Conservation (phyloP, 2,113 vertebrate species). For the Gadus chalcogrammus region DNA sequence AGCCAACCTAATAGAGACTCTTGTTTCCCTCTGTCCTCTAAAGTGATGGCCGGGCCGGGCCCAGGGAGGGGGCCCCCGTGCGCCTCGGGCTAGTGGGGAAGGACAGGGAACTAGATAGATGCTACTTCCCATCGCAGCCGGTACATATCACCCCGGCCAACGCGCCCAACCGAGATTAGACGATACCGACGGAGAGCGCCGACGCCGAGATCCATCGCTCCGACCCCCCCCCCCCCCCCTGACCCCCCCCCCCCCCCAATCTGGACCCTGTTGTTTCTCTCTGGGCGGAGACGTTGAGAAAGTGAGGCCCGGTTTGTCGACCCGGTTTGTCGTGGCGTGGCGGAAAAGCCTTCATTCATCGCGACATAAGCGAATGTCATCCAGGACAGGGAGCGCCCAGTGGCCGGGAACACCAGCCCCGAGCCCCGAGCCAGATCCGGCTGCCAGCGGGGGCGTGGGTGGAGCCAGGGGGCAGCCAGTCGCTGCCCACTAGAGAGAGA, state of each 20-base stretch:
- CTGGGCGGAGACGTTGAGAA: too few relatives aligned
- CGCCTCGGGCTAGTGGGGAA: slow-evolving; percentile 65
- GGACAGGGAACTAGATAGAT: slow-evolving; percentile 69
- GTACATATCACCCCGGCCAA: slow-evolving; percentile 63
- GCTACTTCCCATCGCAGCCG: slow-evolving; percentile 65
- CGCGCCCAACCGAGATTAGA: slow-evolving; percentile 27
- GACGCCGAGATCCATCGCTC: too few relatives aligned
- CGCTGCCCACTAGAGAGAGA: slow-evolving; percentile 66
- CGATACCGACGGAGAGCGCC: background rate
- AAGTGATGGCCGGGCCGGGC: slow-evolving; percentile 63
- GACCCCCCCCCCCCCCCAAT: too few relatives aligned
- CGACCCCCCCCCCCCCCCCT: too few relatives aligned
- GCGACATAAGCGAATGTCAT: too few relatives aligned
- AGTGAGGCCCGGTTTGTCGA: too few relatives aligned
- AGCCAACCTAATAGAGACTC: slow-evolving; percentile 67
- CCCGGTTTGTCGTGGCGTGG: too few relatives aligned
- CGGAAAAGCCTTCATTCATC: too few relatives aligned
- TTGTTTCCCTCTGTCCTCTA: slow-evolving; percentile 68
- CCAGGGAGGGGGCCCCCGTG: slow-evolving; percentile 48
- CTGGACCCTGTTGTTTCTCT: too few relatives aligned
- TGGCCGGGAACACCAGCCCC: too few relatives aligned
- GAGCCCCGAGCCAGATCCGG: background rate
- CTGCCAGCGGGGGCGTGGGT: background rate
- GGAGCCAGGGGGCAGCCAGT: slow-evolving; percentile 32
- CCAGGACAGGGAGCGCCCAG: too few relatives aligned